phyloP scores from a whole-genome alignment of 2,113 vertebrate species.

The Symphodus melops region DNA sequence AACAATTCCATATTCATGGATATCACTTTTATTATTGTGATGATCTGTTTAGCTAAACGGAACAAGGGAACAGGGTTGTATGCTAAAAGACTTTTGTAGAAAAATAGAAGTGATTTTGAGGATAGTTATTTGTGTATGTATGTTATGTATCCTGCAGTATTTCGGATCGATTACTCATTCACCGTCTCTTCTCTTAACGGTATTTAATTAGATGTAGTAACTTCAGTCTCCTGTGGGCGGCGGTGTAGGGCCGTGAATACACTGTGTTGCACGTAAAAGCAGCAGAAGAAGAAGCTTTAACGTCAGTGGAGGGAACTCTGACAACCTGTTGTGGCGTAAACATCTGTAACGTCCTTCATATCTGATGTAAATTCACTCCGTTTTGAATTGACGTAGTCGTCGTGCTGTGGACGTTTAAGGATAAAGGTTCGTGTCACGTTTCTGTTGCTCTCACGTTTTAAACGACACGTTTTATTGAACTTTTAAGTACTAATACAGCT shows the following conservation, averaged over 20 bases:
- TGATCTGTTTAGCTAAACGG: too few relatives aligned
- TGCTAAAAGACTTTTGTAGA: too few relatives aligned
- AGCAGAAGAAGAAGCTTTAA: slow-evolving; percentile 41
- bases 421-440: neutral
- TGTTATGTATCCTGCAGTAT: too few relatives aligned
- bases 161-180: too few relatives aligned
- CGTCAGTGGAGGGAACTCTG: slow-evolving; percentile 49
- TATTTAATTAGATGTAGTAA: slow-evolving; percentile 4
- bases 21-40: too few relatives aligned
- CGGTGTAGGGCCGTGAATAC: rapidly evolving
- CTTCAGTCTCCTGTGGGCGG: neutral
- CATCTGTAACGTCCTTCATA: neutral
- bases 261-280: rapidly evolving
- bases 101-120: too few relatives aligned
- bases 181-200: too few relatives aligned
- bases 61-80: too few relatives aligned
- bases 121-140: too few relatives aligned
- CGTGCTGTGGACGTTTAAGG: neutral
- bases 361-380: too few relatives aligned
- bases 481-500: neutral
- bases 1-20: too few relatives aligned
- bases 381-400: neutral
- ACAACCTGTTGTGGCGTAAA: neutral
- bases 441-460: neutral
- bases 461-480: neutral